Evolutionary conservation across 2,113 vertebrate genomes (phyloP), one percentile per base, ranked within the genome.

Genomic region (Laterallus jamaicensis): DNA sequence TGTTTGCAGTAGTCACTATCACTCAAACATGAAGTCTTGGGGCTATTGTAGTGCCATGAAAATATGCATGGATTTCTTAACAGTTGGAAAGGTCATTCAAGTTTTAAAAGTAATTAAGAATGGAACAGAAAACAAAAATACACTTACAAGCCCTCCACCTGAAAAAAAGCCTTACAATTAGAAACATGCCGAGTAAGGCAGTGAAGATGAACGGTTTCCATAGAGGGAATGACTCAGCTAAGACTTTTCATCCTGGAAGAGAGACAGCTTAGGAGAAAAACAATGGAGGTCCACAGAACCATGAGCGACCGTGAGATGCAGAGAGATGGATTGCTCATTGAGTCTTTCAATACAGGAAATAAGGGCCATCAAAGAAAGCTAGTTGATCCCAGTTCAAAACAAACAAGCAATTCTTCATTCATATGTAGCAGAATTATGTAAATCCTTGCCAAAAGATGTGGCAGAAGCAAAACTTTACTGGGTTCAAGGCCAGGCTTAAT

Each of bases 301-400:
- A 25, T 6, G 1, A 76, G 20, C 0, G 3, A 19, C 67, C 24
- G 26, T 12, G 32, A 90, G 62, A 35, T 8, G 9, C 42, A 86
- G 60, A 71, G 56, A 93, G 26, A 88, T 35, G 2, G 50, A 77
- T 83, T 74, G 31, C n/a, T 86, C 28, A 15, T 55, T 63, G 40
- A 37, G 20, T 63, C 47, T 70, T 83, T 70, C 60, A 35, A 1
- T 52, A 47, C 13, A 35, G 35, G 47, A 91, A 59, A 52, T 3
- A 20, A 32, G 15, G 37, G 31, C 55, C 71, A 49, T 18, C 20
- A 64, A 81, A 80, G 49, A 68, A 94, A 88, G 49, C 19, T 42
- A 35, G 25, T 0, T 93, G 82, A 91, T 91, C 42, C 35, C 42
- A 90, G 40, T 29, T 93, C 93, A 96, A 92, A 94, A 77, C 67